These are phyloP conservation scores for Diprion similis DNA, from an alignment of 1,140 invertebrate species.

Conservation along the genomic window DNA sequence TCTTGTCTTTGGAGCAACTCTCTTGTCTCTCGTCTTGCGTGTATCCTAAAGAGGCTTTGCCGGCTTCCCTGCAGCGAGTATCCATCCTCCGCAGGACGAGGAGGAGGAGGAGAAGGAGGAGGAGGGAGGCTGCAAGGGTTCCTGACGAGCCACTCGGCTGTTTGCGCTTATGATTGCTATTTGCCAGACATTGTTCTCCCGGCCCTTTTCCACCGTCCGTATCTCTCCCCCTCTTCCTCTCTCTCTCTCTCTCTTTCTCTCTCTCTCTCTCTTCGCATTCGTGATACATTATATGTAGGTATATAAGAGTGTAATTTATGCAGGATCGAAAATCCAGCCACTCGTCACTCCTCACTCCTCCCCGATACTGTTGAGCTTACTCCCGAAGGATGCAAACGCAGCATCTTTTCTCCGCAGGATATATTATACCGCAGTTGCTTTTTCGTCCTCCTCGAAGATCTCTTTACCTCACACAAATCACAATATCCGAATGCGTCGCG, in stretches of 20 bases:
- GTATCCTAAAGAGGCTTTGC: neutral
- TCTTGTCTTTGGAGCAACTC: neutral
- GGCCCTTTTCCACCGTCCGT: slow-evolving; percentile 10
- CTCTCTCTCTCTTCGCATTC: slow-evolving; percentile 13
- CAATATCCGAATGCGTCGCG: too few species aligned
- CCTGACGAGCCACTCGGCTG: slow-evolving; percentile 12
- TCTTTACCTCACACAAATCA: too few species aligned
- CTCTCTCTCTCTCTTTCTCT: slow-evolving; percentile 10
- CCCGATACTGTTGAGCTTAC: too few species aligned
- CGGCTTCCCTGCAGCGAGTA: too few species aligned
- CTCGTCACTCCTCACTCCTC: too few species aligned
- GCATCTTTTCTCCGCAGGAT: too few species aligned
- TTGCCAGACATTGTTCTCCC: slow-evolving; percentile 10
- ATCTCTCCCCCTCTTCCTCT: neutral
- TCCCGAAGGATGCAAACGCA: too few species aligned
- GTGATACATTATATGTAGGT: slow-evolving; percentile 21
- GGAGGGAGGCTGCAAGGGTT: neutral
- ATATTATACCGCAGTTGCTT: too few species aligned
- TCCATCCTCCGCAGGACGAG: too few species aligned
- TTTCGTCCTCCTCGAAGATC: too few species aligned
- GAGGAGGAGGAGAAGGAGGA: neutral
- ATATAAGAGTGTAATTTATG: neutral
- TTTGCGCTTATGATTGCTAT: slow-evolving; percentile 11
- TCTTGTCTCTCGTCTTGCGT: neutral
- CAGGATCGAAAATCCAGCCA: neutral